Percentiles rank a stretch among this genome's conserved stretches.
phyloP scores from a whole-genome alignment of 1,140 invertebrate species.

The Micrasema longulum region DNA sequence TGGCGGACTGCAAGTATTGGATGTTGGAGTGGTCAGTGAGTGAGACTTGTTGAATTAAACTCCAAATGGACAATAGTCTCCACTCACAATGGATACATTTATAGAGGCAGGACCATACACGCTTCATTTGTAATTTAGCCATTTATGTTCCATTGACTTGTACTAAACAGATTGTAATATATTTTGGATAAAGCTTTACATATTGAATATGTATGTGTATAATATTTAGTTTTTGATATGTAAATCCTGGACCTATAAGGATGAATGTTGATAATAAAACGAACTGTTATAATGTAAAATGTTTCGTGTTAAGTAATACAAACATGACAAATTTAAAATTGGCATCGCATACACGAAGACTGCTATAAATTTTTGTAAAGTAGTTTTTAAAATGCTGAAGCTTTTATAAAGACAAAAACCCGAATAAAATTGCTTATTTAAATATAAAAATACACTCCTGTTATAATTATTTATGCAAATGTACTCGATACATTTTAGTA shows the following conservation, averaged over 20 bases:
- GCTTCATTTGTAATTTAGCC: slow-evolving; percentile 22
- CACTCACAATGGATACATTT: slow-evolving; percentile 1
- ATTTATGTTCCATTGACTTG: slow-evolving; percentile 27
- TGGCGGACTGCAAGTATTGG: neutral
- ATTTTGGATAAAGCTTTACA: slow-evolving; percentile 24
- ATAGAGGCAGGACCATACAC: slow-evolving; percentile 5
- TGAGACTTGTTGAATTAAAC: slow-evolving; percentile 34
- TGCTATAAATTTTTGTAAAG: neutral
- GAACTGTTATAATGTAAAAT: neutral
- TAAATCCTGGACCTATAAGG: neutral
- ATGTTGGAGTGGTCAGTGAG: slow-evolving; percentile 36
- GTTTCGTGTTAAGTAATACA: neutral
- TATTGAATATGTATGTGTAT: neutral
- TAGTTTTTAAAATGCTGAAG: too few relatives aligned
- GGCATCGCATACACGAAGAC: neutral
- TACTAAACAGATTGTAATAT: slow-evolving; percentile 17
- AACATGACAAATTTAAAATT: neutral
- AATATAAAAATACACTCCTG: too few relatives aligned
- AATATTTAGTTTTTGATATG: too few relatives aligned
- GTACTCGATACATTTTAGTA: too few relatives aligned
- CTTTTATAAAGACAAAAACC: too few relatives aligned
- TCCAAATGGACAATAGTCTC: slow-evolving; percentile 33
- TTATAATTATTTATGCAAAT: too few relatives aligned
- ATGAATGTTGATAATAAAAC: slow-evolving; percentile 1
- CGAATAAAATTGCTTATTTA: too few relatives aligned